Percentiles rank a stretch among this genome's conserved stretches.
phyloP scores from a whole-genome alignment of 2,797 vertebrate species.

The Channa striata region DNA sequence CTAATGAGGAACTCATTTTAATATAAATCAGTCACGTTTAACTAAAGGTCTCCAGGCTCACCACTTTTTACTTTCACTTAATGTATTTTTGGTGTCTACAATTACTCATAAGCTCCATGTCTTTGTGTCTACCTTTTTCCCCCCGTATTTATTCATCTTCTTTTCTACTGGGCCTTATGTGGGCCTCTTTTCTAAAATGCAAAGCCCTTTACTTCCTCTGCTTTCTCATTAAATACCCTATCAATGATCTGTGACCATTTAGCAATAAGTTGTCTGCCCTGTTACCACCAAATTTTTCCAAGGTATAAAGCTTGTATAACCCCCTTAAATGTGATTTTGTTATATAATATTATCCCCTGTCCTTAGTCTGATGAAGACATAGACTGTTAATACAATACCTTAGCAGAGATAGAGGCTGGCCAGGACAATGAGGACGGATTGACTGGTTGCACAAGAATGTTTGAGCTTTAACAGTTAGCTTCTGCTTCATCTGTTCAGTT shows the following conservation, averaged over 20 bases:
- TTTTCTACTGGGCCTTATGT: neutral
- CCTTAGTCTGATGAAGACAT: slow-evolving; percentile 3
- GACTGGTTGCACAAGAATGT: slow-evolving; percentile 29
- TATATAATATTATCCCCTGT: slow-evolving; percentile 27
- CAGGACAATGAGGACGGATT: slow-evolving; percentile 24
- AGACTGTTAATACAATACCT: slow-evolving; percentile 42
- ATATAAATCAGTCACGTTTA: neutral
- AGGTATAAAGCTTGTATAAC: slow-evolving; percentile 29
- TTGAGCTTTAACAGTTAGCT: neutral
- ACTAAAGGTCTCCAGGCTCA: neutral
- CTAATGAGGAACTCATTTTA: slow-evolving; percentile 6
- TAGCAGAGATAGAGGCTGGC: slow-evolving; percentile 28
- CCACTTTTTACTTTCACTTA: neutral
- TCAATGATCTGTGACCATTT: slow-evolving; percentile 8
- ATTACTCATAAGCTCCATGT: neutral
- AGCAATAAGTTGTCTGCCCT: slow-evolving; percentile 20
- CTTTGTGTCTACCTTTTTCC: neutral
- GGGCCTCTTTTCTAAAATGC: slow-evolving; percentile 5
- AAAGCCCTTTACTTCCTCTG: slow-evolving; percentile 14
- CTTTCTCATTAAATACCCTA: slow-evolving; percentile 13
- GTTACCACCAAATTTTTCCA: slow-evolving; percentile 22
- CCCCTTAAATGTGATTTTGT: slow-evolving; percentile 12
- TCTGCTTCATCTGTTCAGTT: slow-evolving; percentile 6
- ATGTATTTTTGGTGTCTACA: neutral
- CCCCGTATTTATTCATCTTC: slow-evolving; percentile 7